Conservation (phyloP, 2,888 invertebrate genomes). For the Dicyrtomina minuta region DNA sequence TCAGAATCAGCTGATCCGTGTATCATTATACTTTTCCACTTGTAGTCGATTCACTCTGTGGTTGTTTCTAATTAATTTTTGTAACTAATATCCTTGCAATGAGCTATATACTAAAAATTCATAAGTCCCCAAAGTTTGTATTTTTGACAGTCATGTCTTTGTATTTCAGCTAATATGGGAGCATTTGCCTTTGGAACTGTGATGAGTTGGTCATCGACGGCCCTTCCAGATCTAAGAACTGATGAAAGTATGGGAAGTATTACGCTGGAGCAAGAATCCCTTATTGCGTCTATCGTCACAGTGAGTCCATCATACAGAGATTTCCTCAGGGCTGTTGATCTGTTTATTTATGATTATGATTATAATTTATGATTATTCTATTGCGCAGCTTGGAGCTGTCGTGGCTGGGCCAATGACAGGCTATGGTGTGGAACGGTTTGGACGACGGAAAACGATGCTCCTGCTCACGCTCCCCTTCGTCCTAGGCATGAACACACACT, state of each 20-base stretch:
- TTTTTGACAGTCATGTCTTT: not conserved
- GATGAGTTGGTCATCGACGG: constrained; percentile 49
- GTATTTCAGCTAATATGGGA: constrained; percentile 47
- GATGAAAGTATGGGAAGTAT: constrained; percentile 43
- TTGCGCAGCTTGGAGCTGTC: constrained; percentile 49
- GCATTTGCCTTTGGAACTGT: constrained; percentile 48
- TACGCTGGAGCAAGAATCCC: constrained; percentile 42
- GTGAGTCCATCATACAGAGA: constrained; percentile 36
- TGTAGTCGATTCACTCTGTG: too few relatives aligned
- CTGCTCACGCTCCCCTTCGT: constrained; percentile 32
- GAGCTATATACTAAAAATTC: too few relatives aligned
- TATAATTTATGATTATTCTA: not conserved
- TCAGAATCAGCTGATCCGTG: too few relatives aligned
- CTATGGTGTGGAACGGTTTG: constrained; percentile 45
- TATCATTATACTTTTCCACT: too few relatives aligned
- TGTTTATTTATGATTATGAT: too few relatives aligned
- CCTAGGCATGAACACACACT: too few relatives aligned
- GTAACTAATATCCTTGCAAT: too few relatives aligned
- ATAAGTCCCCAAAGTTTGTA: too few relatives aligned
- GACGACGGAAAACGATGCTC: constrained; percentile 46
- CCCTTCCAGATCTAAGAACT: constrained; percentile 48
- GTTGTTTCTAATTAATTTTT: too few relatives aligned
- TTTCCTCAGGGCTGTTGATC: too few relatives aligned
- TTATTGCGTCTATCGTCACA: constrained; percentile 49
- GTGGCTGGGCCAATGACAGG: constrained; percentile 51